Conservation (phyloP, 2,113 vertebrate species). For the Percina caprodes region DNA sequence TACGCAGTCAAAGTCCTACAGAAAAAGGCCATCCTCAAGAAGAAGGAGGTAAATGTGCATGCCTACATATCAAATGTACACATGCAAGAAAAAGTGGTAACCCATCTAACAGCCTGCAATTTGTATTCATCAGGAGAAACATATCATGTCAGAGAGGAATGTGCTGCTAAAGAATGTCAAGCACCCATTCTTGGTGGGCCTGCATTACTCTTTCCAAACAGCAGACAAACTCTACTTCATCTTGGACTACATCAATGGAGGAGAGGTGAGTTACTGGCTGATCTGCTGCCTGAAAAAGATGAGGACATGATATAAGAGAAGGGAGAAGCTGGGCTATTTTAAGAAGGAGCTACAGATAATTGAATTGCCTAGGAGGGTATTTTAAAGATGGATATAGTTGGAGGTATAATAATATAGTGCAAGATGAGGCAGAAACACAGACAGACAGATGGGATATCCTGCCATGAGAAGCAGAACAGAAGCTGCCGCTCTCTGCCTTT, state of each 20-base stretch:
- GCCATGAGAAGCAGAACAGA: slow-evolving; percentile 65
- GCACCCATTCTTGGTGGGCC: slow-evolving; percentile 97
- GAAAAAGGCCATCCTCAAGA: slow-evolving; percentile 98
- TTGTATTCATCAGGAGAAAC: slow-evolving; percentile 90
- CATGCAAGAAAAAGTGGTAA: neutral
- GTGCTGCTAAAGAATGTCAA: slow-evolving; percentile 98
- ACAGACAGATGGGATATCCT: slow-evolving; percentile 76
- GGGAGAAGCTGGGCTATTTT: slow-evolving; percentile 33
- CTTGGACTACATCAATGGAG: slow-evolving; percentile 98
- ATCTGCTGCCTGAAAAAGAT: neutral
- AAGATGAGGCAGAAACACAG: slow-evolving; percentile 46
- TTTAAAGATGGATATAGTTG: neutral
- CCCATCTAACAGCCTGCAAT: slow-evolving; percentile 16
- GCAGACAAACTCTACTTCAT: slow-evolving; percentile 97
- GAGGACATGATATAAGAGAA: neutral
- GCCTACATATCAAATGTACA: neutral
- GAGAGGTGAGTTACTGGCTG: slow-evolving; percentile 89
- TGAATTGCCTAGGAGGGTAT: neutral
- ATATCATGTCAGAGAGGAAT: slow-evolving; percentile 99
- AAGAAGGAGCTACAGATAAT: slow-evolving; percentile 13
- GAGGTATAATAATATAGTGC: neutral
- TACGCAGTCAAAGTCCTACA: slow-evolving; percentile 98
- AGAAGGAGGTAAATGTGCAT: slow-evolving; percentile 90
- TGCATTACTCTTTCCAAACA: slow-evolving; percentile 98
- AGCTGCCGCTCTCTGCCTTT: slow-evolving; percentile 51